These are phyloP conservation scores for Nothocercus julius DNA, from an alignment of 2,113 vertebrate genomes.

Conservation along the genomic window DNA sequence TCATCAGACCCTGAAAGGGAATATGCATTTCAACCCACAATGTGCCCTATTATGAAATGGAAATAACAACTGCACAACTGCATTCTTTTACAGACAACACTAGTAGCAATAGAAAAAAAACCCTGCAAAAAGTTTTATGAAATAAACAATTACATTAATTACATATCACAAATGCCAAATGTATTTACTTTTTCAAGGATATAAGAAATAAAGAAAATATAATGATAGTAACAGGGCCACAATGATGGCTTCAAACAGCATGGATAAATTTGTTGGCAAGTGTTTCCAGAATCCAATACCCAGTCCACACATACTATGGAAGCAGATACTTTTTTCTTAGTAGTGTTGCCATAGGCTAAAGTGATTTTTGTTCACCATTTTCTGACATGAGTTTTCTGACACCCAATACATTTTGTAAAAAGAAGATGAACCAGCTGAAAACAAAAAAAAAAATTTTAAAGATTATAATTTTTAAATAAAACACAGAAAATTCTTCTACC, in stretches of 20 bases:
- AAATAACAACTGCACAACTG: not conserved
- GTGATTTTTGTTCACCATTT: not conserved
- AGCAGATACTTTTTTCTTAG: not conserved
- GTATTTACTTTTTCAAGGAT: not conserved
- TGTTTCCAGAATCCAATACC: not conserved
- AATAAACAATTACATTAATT: not conserved
- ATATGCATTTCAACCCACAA: not conserved
- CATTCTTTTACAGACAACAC: not conserved
- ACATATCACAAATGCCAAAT: not conserved
- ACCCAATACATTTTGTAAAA: not conserved
- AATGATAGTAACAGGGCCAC: not conserved
- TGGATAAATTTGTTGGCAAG: not conserved
- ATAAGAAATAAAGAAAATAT: not conserved
- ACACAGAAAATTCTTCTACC: slow-evolving; percentile 78
- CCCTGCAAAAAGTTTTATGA: not conserved
- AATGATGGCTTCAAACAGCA: not conserved
- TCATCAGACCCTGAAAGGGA: not conserved
- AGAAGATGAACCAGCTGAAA: not conserved
- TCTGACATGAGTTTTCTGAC: not conserved
- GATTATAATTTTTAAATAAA: not conserved
- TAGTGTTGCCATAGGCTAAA: not conserved
- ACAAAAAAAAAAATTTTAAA: not conserved
- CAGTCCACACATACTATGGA: not conserved
- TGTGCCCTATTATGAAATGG: not conserved
- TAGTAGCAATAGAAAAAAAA: not conserved